A percentile compares a stretch with the other conserved stretches of the same genome.
Conservation (phyloP, 92 coral and sea anemone genomes). For the Paramuricea clavata region DNA sequence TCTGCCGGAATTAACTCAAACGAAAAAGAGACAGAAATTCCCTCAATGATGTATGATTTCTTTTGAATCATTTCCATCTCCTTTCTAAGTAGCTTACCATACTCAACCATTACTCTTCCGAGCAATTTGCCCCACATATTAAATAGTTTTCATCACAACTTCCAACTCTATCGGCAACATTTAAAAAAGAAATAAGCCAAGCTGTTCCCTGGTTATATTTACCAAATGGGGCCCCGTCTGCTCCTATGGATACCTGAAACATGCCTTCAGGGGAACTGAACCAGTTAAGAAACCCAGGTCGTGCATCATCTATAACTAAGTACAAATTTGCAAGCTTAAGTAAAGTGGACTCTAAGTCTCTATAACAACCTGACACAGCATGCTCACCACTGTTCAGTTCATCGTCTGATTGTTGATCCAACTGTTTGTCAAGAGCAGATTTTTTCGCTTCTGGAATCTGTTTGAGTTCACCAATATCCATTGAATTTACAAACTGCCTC, state of each 20-base stretch:
- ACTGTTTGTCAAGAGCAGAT: constrained; percentile 2
- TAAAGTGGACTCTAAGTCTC: constrained; percentile 54
- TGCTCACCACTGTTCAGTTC: constrained; percentile 4
- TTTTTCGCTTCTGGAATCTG: constrained; percentile 51
- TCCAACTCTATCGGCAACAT: constrained; percentile 48
- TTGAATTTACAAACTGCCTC: constrained; percentile 40
- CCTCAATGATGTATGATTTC: constrained; percentile 31
- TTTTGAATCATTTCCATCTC: constrained; percentile 53
- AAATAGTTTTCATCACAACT: constrained; percentile 51
- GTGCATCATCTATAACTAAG: not conserved
- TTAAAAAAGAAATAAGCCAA: too few species aligned
- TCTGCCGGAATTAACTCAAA: constrained; percentile 57
- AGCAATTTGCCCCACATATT: constrained; percentile 63
- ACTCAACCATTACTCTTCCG: constrained; percentile 57
- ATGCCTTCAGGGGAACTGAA: constrained; percentile 46
- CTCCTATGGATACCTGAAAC: constrained; percentile 52
- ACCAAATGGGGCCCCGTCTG: constrained; percentile 61
- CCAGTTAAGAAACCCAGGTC: constrained; percentile 52
- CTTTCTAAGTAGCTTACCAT: constrained; percentile 49
- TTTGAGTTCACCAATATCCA: constrained; percentile 53
- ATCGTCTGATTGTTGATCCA: not conserved
- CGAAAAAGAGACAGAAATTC: constrained; percentile 42
- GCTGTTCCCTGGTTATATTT: constrained; percentile 50
- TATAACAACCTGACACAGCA: constrained; percentile 55
- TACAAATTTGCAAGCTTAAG: constrained; percentile 50